Conservation (phyloP, 2,113 vertebrate species). For the Epinephelus cyanopodus region DNA sequence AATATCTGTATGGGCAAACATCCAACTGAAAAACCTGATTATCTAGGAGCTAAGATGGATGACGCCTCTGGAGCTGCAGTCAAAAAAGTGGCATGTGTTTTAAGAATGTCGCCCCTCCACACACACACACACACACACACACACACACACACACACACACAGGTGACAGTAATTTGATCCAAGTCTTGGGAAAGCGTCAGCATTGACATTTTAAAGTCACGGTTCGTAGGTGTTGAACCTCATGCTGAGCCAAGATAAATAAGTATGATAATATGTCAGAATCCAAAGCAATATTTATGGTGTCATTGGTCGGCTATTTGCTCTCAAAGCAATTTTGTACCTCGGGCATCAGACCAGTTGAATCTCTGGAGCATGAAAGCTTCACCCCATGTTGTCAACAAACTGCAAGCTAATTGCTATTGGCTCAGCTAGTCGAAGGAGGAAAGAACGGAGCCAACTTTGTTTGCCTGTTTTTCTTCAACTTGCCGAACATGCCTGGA, state of each 20-base stretch:
- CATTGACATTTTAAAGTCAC: conserved; percentile 13
- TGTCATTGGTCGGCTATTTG: background rate
- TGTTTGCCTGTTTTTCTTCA: conserved; percentile 28
- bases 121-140: background rate
- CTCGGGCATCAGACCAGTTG: conserved; percentile 14
- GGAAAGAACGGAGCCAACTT: conserved; percentile 6
- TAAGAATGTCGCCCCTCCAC: no score
- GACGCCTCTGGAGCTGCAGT: background rate
- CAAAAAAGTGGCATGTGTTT: conserved; percentile 14
- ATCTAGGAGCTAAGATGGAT: background rate
- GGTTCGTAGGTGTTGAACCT: conserved; percentile 9
- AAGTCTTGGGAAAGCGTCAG: conserved; percentile 10
- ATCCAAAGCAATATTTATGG: background rate
- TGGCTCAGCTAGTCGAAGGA: conserved; percentile 24
- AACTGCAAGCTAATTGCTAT: conserved; percentile 48
- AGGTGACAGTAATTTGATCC: conserved; percentile 32
- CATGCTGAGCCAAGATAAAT: background rate
- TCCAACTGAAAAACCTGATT: conserved; percentile 27
- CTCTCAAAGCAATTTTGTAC: conserved; percentile 8
- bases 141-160: background rate
- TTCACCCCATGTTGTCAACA: conserved; percentile 30
- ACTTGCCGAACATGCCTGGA: background rate
- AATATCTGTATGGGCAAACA: background rate
- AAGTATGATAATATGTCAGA: conserved; percentile 15
- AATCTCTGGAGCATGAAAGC: conserved; percentile 20